phyloP scores from a whole-genome alignment of 2,888 invertebrate genomes.

The Brachyopa scutellaris region DNA sequence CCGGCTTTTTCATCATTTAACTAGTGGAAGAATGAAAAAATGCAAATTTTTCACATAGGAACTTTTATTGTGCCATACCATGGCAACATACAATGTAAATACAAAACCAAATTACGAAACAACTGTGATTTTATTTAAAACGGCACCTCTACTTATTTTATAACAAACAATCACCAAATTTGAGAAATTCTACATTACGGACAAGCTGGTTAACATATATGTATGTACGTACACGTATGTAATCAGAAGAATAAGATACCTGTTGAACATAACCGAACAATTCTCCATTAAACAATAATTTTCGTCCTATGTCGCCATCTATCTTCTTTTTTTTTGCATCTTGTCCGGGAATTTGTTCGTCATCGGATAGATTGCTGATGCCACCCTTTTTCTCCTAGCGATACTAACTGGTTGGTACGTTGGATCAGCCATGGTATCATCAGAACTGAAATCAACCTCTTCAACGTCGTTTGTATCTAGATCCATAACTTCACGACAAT shows the following conservation, averaged over 20 bases:
- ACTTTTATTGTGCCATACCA: no score
- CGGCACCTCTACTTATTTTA: no score
- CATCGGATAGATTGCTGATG: not conserved
- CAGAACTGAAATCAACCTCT: not conserved
- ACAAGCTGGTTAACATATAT: not conserved
- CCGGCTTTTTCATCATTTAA: not conserved
- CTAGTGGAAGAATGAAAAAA: not conserved
- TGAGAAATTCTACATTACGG: no score
- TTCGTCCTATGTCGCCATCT: not conserved
- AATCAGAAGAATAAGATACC: not conserved
- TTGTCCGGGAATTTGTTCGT: not conserved
- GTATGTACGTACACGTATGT: not conserved
- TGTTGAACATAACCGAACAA: not conserved
- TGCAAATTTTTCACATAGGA: no score
- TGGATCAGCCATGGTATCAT: not conserved
- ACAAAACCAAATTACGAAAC: no score
- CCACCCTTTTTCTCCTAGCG: not conserved
- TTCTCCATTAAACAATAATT: slow-evolving; percentile 1
- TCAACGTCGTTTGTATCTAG: not conserved
- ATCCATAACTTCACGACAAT: not conserved
- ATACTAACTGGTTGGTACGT: not conserved
- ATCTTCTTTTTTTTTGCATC: not conserved
- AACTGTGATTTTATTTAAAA: no score
- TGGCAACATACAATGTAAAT: no score
- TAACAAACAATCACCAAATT: no score